phyloP scores from a whole-genome alignment of 2,113 vertebrate genomes.

The Daubentonia madagascariensis region DNA sequence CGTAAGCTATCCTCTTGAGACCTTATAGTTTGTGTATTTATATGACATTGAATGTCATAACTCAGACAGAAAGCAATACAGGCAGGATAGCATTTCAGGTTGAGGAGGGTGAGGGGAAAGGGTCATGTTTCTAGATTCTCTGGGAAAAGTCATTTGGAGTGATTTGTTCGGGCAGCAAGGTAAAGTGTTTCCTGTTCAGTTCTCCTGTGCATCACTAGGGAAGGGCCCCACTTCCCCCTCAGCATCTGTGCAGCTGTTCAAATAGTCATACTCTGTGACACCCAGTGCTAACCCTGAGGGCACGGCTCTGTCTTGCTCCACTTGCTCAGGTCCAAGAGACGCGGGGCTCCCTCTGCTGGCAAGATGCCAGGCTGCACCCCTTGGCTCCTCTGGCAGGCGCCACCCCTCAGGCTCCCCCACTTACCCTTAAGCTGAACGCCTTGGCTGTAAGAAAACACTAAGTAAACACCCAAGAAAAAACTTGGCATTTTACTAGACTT shows the following conservation, averaged over 20 bases:
- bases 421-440: not conserved
- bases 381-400: not conserved
- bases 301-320: fast-evolving
- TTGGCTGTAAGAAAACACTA: not conserved
- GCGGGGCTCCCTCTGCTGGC: slow-evolving; percentile 40
- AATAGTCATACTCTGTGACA: not conserved
- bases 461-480: not conserved
- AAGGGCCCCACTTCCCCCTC: not conserved
- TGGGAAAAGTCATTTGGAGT: slow-evolving; percentile 41
- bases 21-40: not conserved
- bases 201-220: not conserved
- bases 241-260: slow-evolving; percentile 43
- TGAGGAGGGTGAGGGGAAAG: not conserved
- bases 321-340: fast-evolving
- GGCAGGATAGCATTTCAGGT: slow-evolving; percentile 52
- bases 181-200: slow-evolving; percentile 60
- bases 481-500: slow-evolving; percentile 38
- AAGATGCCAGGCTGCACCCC: not conserved
- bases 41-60: not conserved
- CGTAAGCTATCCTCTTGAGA: not conserved
- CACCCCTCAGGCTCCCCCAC: not conserved
- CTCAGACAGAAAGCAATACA: not conserved
- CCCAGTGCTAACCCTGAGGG: not conserved
- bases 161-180: slow-evolving; percentile 23
- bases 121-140: slow-evolving; percentile 49